Base-by-base conservation (phyloP, 2,113 vertebrate genomes). In the Hirundichthys speculiger region DNA sequence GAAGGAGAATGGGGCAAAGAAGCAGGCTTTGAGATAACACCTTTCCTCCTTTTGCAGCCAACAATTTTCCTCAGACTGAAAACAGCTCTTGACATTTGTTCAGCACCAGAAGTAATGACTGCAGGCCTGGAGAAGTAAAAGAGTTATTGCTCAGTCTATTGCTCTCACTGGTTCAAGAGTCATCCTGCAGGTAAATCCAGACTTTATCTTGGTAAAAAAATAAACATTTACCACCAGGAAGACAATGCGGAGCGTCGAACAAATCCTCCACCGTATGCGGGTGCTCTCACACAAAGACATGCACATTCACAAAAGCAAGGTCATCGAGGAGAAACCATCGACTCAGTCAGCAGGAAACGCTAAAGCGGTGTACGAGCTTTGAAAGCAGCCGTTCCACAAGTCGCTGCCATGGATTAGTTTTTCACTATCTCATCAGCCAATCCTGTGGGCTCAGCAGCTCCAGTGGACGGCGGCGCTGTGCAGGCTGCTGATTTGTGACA, bases 391-490 rank as follows among this genome's bases (percentile, higher is more conserved):
- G 24, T 42, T 57, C 45, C 75, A 73, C 67, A 75, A 70, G 83
- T 67, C 60, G 54, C 56, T 16, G 3, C 3, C 48, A 30, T 58
- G 73, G 69, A 86, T 86, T 82, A 15, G 6, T 75, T 76, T 81
- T 76, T 78, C 83, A 59, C 58, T 57, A 75, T 83, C 75, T 86
- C 79, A 76, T 79, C 80, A 73, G 70, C 40, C 43, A 39, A 75
- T 82, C 77, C 79, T 22, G 46, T 53, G 41, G 56, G 77, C 70
- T 85, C 80, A 84, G 80, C 80, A 78, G 70, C 59, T 84, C 50
- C 54, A 49, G 73, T 67, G 66, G 73, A 73, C 55, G 43, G 47
- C 48, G 8, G 45, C n/a, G 41, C 48, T 18, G 46, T 47, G 21
- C 39, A 19, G 38, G 77, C 52, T 39, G 73, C 69, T 52, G 69